Conservation (phyloP, 2,888 invertebrate genomes). For the Cecidostiba fungosa region DNA sequence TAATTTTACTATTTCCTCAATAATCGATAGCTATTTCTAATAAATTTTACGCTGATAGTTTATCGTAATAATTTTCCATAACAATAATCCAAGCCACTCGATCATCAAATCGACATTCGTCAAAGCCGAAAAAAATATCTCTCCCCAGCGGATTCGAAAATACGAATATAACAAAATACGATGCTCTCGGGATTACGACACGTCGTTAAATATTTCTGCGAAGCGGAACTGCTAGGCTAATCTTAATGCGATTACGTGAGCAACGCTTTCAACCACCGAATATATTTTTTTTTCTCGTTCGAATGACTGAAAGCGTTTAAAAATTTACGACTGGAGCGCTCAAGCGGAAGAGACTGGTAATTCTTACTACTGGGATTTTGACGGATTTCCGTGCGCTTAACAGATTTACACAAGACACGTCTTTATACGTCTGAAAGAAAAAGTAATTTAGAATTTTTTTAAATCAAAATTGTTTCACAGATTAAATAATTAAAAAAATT, state of each 20-base stretch:
- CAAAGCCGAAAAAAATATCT: not conserved
- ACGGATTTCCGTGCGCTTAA: not conserved
- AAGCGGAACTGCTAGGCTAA: not conserved
- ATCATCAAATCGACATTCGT: not conserved
- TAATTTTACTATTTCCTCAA: too few relatives aligned
- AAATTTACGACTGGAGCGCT: constrained; percentile 14
- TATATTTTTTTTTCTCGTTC: not conserved
- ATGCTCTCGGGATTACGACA: not conserved
- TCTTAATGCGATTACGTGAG: constrained; percentile 46
- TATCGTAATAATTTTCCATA: not conserved
- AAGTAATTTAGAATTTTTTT: too few relatives aligned
- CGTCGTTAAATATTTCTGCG: constrained; percentile 46
- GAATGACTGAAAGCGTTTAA: constrained; percentile 2
- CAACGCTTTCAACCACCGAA: constrained; percentile 3
- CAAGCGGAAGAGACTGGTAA: not conserved
- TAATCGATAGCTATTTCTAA: too few relatives aligned
- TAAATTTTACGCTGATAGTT: too few relatives aligned
- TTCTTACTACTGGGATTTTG: constrained; percentile 15
- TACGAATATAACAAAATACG: not conserved
- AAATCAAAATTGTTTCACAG: too few relatives aligned
- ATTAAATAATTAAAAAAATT: not conserved
- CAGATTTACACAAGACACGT: not conserved
- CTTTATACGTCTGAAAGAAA: too few relatives aligned
- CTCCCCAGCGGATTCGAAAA: not conserved
- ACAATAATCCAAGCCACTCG: not conserved